Evolutionary conservation across 1,140 invertebrate species (phyloP).

Genomic region (Mactra quadrangularis): DNA sequence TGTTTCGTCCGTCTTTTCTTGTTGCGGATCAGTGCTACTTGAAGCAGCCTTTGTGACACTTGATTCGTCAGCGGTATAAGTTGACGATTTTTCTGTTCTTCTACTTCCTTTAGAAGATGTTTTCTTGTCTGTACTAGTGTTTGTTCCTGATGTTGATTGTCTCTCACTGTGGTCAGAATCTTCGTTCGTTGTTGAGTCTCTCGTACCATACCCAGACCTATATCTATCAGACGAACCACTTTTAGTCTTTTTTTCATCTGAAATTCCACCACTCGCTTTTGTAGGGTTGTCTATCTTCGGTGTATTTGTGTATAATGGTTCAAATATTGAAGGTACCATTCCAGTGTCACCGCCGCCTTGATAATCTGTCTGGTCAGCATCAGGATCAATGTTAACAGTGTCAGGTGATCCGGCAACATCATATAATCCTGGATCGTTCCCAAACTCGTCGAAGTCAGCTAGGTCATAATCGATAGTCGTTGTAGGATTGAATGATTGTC

Average conservation of each 20-base stretch:
- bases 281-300: background rate
- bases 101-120: background rate
- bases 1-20: background rate
- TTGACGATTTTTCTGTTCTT: background rate
- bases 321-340: background rate
- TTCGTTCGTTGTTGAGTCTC: background rate
- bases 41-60: background rate
- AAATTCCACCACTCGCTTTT: constrained; percentile 7
- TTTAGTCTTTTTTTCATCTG: constrained; percentile 5
- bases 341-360: background rate
- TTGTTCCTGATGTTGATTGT: background rate
- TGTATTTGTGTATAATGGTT: background rate
- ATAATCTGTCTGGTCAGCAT: constrained; percentile 11
- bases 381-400: constrained; percentile 21
- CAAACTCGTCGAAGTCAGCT: constrained; percentile 56
- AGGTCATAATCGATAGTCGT: constrained; percentile 59
- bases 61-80: background rate
- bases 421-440: constrained; percentile 31
- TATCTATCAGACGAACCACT: background rate
- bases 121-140: background rate
- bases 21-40: background rate
- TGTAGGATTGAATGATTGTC: background rate
- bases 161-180: background rate
- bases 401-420: constrained; percentile 24
- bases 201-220: too few species aligned